Percentiles rank a stretch among this genome's conserved stretches.
These are phyloP conservation scores for Cryptus armator DNA, from an alignment of 2,888 invertebrate species.

Conservation along the genomic window DNA sequence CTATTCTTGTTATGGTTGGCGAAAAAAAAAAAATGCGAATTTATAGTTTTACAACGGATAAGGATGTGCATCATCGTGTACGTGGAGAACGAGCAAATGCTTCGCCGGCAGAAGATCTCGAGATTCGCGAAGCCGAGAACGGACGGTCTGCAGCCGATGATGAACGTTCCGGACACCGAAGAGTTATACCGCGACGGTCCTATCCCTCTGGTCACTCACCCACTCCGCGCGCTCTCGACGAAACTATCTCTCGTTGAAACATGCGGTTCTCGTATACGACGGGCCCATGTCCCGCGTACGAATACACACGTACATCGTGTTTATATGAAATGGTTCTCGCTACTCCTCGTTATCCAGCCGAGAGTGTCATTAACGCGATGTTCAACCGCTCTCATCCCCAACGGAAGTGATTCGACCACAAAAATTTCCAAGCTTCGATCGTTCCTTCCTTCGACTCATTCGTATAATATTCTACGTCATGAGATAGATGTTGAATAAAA, in stretches of 20 bases:
- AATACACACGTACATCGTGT: constrained; percentile 6
- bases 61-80: background rate
- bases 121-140: background rate
- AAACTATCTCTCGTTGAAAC: background rate
- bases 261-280: background rate
- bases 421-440: constrained; percentile 14
- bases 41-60: constrained; percentile 13
- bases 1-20: background rate
- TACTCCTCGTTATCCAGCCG: background rate
- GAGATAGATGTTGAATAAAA: constrained; percentile 22
- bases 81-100: background rate
- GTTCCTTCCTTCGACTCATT: constrained; percentile 20
- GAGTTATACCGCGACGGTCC: constrained; percentile 26
- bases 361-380: constrained; percentile 18
- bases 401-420: background rate
- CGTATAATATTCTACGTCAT: background rate
- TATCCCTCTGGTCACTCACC: constrained; percentile 13
- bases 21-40: background rate
- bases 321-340: constrained; percentile 7
- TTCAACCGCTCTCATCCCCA: background rate
- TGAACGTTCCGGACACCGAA: constrained; percentile 30
- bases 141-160: constrained; percentile 34
- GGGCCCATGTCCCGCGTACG: background rate
- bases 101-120: background rate
- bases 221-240: background rate